A percentile compares a stretch with the other conserved stretches of the same genome.
phyloP scores from a whole-genome alignment of 2,113 vertebrate species.

The Ammodytes marinus region DNA sequence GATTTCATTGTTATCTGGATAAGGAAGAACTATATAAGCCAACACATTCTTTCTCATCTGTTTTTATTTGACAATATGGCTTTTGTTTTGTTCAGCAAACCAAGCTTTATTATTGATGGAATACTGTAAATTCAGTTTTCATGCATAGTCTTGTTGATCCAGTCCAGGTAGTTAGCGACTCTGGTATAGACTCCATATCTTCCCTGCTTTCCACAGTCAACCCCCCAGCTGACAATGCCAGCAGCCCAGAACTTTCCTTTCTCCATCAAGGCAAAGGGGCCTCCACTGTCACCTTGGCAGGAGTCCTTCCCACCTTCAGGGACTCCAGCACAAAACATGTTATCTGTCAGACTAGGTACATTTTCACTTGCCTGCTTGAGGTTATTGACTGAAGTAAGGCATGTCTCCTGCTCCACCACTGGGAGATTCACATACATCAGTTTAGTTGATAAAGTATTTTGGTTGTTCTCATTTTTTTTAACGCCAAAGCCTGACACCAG shows the following conservation, averaged over 20 bases:
- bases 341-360: constrained; percentile 46
- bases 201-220: constrained; percentile 44
- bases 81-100: too few relatives aligned
- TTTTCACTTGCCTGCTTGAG: rapidly evolving
- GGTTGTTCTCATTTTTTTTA: rapidly evolving
- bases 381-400: rapidly evolving
- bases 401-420: constrained; percentile 64
- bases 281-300: constrained; percentile 68
- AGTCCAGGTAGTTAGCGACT: constrained; percentile 67
- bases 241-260: constrained; percentile 56
- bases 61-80: too few relatives aligned
- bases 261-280: constrained; percentile 44
- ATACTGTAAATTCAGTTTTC: constrained; percentile 56
- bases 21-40: too few relatives aligned
- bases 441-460: rapidly evolving
- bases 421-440: constrained; percentile 68
- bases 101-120: not conserved
- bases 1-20: not conserved
- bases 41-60: too few relatives aligned
- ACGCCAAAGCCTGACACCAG: constrained; percentile 70
- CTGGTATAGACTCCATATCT: constrained; percentile 66
- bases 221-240: constrained; percentile 78
- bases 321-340: constrained; percentile 79
- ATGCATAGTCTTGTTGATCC: constrained; percentile 85
- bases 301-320: constrained; percentile 68